Base-by-base conservation (phyloP, 2,888 invertebrate genomes). In the Odontothrips loti region DNA sequence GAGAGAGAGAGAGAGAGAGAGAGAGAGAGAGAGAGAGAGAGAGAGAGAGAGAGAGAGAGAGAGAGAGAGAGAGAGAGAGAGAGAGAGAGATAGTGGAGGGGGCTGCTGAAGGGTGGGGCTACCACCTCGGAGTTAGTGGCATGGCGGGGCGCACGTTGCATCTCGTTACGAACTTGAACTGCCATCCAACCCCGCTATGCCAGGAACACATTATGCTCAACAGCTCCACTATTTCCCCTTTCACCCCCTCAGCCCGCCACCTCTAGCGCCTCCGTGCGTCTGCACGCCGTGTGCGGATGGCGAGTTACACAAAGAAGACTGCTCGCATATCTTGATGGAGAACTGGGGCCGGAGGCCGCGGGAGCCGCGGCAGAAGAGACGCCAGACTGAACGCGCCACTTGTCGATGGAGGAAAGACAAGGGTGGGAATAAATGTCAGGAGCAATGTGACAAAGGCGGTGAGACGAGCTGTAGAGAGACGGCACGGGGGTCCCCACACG, bases 151-250 rank as follows among this genome's bases (percentile, higher is more conserved):
- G 23, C 68, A 12, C 68, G 68, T 27, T 75, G 68, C 68, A 75
- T 75, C 68, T 75, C 68, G 68, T 75, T 75, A 75, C 68, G 23
- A 75, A 75, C 68, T 75, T 75, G 68, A 75, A 75, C 68, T 75
- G 68, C 68, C 68, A 75, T 27, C 12, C 27, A n/a, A 27, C 23
- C 68, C 23, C 68, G 12, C 27, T 27, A 8, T 27, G 10, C 68
- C 58, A 15, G 58, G 27, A 23, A 75, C 68, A 27, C 68, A 75
- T 75, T 75, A 75, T 23, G 68, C 68, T 27, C 23, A 23, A 23
- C 68, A 58, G 58, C 58, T 10, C 58, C 58, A 17, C 58, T 58
- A 51, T 51, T 43, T 58, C 17, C 58, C 15, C 58, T 58, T 10
- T 51, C 20, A 17, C 51, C 34, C 58, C 58, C 20, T 51, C 20